Conservation (phyloP, 2,113 vertebrate species). For the Gila orcuttii region DNA sequence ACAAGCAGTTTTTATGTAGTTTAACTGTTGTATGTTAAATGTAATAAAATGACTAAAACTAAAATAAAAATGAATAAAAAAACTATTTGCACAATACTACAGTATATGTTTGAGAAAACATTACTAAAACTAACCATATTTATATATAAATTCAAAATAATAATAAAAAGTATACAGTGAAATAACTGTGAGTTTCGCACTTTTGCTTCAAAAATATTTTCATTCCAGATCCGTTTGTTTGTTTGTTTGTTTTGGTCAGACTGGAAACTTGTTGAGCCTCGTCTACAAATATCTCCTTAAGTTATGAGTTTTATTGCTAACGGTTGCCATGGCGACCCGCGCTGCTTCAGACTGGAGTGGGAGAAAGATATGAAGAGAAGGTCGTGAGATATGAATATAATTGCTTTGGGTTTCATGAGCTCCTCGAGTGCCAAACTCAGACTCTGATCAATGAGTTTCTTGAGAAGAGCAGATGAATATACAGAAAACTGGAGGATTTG, state of each 20-base stretch:
- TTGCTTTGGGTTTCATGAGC: conserved; percentile 69
- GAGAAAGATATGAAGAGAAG: conserved; percentile 64
- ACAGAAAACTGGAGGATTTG: neutral
- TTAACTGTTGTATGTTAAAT: too few species aligned
- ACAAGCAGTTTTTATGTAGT: too few species aligned
- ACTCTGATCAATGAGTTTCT: neutral
- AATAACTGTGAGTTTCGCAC: neutral
- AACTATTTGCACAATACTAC: too few species aligned
- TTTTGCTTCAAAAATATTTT: neutral
- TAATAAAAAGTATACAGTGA: too few species aligned
- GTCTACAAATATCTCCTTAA: neutral
- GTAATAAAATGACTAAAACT: too few species aligned
- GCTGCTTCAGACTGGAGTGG: conserved; percentile 46
- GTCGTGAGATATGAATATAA: conserved; percentile 71
- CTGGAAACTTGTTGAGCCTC: neutral
- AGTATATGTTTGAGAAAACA: too few species aligned
- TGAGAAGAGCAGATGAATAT: neutral
- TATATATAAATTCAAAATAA: too few species aligned
- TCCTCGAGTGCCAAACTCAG: neutral
- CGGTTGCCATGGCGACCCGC: conserved; percentile 3
- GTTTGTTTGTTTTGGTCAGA: conserved; percentile 62
- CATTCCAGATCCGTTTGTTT: neutral
- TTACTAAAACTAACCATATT: too few species aligned
- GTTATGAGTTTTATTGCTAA: conserved; percentile 12
- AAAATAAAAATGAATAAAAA: too few species aligned